Conservation (phyloP, 2,888 invertebrate species). For the Drosophila maculinotata region DNA sequence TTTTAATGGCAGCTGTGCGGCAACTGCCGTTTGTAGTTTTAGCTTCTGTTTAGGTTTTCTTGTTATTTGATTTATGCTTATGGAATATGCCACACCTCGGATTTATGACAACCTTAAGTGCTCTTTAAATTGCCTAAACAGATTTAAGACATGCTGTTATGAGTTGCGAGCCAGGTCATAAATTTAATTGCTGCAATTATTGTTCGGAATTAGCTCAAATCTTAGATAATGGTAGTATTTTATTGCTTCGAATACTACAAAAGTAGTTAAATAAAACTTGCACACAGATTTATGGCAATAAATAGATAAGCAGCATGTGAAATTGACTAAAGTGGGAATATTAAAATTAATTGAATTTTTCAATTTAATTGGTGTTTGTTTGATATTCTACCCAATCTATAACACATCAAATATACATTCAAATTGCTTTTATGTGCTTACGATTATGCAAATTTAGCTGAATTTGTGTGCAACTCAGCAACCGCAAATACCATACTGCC, state of each 20-base stretch:
- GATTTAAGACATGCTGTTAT: conserved; percentile 28
- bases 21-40: conserved; percentile 17
- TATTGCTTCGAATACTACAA: not conserved
- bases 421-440: conserved; percentile 4
- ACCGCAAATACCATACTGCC: conserved; percentile 29
- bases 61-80: conserved; percentile 56
- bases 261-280: too few species aligned
- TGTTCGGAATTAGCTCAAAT: conserved; percentile 55
- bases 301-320: too few species aligned
- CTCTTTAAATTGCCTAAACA: conserved; percentile 53
- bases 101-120: conserved; percentile 57
- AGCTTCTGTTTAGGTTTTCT: conserved; percentile 10
- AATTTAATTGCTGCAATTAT: conserved; percentile 69
- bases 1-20: conserved; percentile 62
- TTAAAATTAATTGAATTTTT: not conserved
- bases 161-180: conserved; percentile 39
- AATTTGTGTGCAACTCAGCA: conserved; percentile 23
- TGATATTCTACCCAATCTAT: not conserved
- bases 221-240: conserved; percentile 35
- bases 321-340: too few species aligned
- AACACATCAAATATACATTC: too few species aligned
- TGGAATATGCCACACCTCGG: conserved; percentile 56
- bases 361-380: not conserved
- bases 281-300: too few species aligned
- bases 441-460: conserved; percentile 61